Evolutionary conservation across 2,113 vertebrate species (phyloP), one percentile per base, ranked within the genome.

Genomic region (Panurus biarmicus): DNA sequence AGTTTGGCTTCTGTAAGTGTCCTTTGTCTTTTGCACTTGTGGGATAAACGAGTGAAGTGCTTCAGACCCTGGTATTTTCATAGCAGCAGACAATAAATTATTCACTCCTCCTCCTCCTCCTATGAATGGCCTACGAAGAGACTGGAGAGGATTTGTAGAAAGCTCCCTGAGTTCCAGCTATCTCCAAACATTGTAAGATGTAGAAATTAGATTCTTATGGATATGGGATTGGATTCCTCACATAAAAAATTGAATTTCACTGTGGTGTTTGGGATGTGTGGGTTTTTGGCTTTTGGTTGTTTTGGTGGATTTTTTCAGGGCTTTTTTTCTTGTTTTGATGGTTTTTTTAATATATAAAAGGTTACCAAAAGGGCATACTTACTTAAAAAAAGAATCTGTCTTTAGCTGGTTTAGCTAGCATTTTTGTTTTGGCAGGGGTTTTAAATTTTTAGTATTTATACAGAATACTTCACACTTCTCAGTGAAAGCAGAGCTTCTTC

Each of bases 251-350:
- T 10, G 53, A 81, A 18, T 67, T 67, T 72, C 35, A 51, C 23
- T 1, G 7, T 44, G 45, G 24, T 61, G 28, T 50, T 62, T 35
- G 12, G 11, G 8, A 4, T 4, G 9, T 45, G 21, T 10, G 20
- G 2, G 1, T 7, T 23, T 15, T 25, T 58, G 10, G 5, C 15
- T 24, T 20, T 31, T 58, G 20, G 3, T 13, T 31, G 18, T 26
- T 60, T 26, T 19, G 22, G 13, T 50, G 44, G 1, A 3, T 2
- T 36, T 62, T 58, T 19, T 5, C 1, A 0, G 21, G 17, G 28
- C 2, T 9, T 42, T 29, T 21, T 11, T 12, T 5, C 24, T n/a
- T 56, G 7, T 28, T 48, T 14, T 58, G 11, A 10, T 66, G 26
- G 26, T 7, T 33, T 44, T 48, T 58, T 44, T 16, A 22, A 11